These are phyloP conservation scores for Latrodectus geometricus DNA, from an alignment of 1,140 invertebrate species.

Conservation along the genomic window DNA sequence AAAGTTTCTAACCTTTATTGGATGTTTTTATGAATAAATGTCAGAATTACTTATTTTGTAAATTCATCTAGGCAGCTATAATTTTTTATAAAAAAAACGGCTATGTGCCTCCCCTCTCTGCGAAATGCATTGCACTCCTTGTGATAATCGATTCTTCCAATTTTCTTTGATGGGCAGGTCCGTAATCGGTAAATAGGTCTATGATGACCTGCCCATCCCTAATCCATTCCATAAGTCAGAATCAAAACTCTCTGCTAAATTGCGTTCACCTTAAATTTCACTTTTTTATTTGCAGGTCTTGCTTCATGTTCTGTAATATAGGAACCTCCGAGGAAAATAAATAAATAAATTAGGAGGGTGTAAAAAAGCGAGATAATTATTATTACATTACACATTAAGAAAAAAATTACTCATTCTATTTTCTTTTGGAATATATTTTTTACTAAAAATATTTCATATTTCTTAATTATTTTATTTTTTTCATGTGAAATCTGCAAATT, in stretches of 20 bases:
- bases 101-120: too few relatives aligned
- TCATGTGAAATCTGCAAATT: too few relatives aligned
- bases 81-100: too few relatives aligned
- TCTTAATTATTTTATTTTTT: too few relatives aligned
- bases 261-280: neutral
- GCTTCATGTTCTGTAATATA: neutral
- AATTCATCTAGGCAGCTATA: too few relatives aligned
- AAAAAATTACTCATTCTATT: too few relatives aligned
- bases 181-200: slow-evolving; percentile 51
- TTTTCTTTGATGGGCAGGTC: slow-evolving; percentile 51
- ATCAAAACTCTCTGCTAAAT: neutral
- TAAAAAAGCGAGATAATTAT: neutral
- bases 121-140: slow-evolving; percentile 10
- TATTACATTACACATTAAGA: too few relatives aligned
- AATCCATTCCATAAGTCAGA: neutral
- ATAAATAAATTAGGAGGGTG: neutral
- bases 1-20: too few relatives aligned
- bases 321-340: neutral
- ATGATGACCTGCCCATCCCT: slow-evolving; percentile 26
- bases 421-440: too few relatives aligned
- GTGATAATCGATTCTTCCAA: slow-evolving; percentile 54
- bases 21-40: too few relatives aligned
- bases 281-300: neutral
- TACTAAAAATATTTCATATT: too few relatives aligned
- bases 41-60: too few relatives aligned